Percentiles rank a stretch among this genome's conserved stretches.
Evolutionary conservation across 1,140 invertebrate species (phyloP).

Genomic region (Drosophila aff.): DNA sequence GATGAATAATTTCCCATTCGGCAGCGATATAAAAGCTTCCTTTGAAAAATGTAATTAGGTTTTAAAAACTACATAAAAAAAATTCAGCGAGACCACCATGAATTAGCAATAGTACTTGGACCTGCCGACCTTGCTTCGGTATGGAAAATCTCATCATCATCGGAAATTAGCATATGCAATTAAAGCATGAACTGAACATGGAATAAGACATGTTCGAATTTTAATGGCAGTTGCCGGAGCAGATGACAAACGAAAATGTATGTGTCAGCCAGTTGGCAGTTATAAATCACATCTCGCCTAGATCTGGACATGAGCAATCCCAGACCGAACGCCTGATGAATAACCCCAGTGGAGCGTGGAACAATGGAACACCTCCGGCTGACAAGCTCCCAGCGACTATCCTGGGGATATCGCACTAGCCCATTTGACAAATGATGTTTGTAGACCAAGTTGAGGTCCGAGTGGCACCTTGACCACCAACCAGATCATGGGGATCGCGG

Average conservation of each 20-base stretch:
- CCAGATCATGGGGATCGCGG: conserved; percentile 7
- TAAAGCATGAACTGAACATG: conserved; percentile 51
- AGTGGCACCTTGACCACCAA: conserved; percentile 43
- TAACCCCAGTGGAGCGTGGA: conserved; percentile 45
- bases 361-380: conserved; percentile 45
- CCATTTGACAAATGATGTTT: conserved; percentile 57
- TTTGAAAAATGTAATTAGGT: background rate
- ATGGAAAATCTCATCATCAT: conserved; percentile 33
- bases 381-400: conserved; percentile 40
- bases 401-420: conserved; percentile 27
- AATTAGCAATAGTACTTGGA: conserved; percentile 6
- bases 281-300: conserved; percentile 51
- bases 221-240: conserved; percentile 58
- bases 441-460: conserved; percentile 38
- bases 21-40: background rate
- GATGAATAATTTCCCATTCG: background rate
- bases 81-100: background rate
- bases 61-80: background rate
- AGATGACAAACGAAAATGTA: conserved; percentile 60
- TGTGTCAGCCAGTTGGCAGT: conserved; percentile 45
- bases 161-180: conserved; percentile 53
- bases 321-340: conserved; percentile 30
- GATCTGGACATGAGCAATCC: conserved; percentile 53
- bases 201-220: conserved; percentile 61
- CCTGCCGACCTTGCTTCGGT: conserved; percentile 6